A percentile compares a stretch with the other conserved stretches of the same genome.
Evolutionary conservation across 2,888 invertebrate genomes (phyloP).

Genomic region (Keiferia lycopersicella): DNA sequence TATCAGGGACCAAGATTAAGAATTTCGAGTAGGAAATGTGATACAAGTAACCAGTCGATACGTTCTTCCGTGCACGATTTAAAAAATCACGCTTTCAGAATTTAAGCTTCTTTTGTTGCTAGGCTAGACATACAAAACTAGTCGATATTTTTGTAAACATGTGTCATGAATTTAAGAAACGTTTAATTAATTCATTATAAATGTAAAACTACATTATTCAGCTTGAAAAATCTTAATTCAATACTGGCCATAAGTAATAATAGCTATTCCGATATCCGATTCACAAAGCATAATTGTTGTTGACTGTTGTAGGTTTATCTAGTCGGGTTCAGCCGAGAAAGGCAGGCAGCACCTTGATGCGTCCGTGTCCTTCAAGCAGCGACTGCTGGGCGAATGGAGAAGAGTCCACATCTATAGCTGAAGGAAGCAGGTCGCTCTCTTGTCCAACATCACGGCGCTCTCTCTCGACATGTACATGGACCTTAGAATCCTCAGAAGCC

Average conservation of each 20-base stretch:
- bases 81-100: too few species aligned
- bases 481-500: slow-evolving; percentile 49
- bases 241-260: background rate
- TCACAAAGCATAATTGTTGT: background rate
- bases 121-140: too few species aligned
- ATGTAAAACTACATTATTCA: background rate
- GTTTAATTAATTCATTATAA: background rate
- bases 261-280: background rate
- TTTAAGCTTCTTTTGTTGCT: too few species aligned
- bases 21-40: too few species aligned
- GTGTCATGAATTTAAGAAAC: too few species aligned
- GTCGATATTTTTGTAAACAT: too few species aligned
- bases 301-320: background rate
- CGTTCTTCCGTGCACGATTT: too few species aligned
- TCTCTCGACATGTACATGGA: slow-evolving; percentile 36
- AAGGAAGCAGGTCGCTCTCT: slow-evolving; percentile 68
- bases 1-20: too few species aligned
- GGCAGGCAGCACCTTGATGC: slow-evolving; percentile 70
- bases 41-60: too few species aligned
- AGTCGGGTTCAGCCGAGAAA: slow-evolving; percentile 62
- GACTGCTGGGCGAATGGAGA: slow-evolving; percentile 64
- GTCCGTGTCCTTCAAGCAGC: slow-evolving; percentile 59
- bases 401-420: slow-evolving; percentile 55
- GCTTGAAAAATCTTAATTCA: background rate
- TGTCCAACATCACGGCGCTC: slow-evolving; percentile 61